Conservation (phyloP, 2,113 vertebrate species). For the Bambusicola thoracicus region DNA sequence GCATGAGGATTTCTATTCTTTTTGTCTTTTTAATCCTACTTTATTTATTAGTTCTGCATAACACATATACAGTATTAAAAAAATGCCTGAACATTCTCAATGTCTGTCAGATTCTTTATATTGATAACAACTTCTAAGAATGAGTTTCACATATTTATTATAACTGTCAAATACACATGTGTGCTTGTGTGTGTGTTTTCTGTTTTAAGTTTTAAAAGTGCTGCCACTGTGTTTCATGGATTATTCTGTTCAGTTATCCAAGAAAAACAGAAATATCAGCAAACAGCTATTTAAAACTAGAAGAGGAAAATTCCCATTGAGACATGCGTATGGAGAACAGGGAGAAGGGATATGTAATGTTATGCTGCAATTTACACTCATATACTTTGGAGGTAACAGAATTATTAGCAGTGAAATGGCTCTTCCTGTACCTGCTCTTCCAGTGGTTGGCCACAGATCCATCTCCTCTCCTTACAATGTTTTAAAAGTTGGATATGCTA, state of each 20-base stretch:
- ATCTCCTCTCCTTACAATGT: not conserved
- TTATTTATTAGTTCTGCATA: not conserved
- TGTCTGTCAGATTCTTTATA: not conserved
- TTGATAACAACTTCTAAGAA: not conserved
- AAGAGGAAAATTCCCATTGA: not conserved
- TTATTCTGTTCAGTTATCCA: not conserved
- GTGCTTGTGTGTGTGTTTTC: not conserved
- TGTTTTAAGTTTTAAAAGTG: not conserved
- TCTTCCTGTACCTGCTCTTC: not conserved
- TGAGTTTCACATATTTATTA: not conserved
- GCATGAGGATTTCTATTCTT: not conserved
- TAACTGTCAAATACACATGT: not conserved
- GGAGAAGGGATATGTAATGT: not conserved
- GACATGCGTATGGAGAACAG: not conserved
- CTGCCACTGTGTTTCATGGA: not conserved
- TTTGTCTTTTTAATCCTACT: not conserved
- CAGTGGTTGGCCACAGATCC: not conserved
- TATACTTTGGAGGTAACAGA: not conserved
- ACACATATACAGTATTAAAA: not conserved
- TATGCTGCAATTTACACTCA: not conserved
- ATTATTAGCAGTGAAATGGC: not conserved
- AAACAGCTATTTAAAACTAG: not conserved
- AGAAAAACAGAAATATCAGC: not conserved
- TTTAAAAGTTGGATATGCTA: not conserved
- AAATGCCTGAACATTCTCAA: not conserved